Evolutionary conservation across 2,113 vertebrate genomes (phyloP), one percentile per base, ranked within the genome.

Genomic region (Arenaria interpres): DNA sequence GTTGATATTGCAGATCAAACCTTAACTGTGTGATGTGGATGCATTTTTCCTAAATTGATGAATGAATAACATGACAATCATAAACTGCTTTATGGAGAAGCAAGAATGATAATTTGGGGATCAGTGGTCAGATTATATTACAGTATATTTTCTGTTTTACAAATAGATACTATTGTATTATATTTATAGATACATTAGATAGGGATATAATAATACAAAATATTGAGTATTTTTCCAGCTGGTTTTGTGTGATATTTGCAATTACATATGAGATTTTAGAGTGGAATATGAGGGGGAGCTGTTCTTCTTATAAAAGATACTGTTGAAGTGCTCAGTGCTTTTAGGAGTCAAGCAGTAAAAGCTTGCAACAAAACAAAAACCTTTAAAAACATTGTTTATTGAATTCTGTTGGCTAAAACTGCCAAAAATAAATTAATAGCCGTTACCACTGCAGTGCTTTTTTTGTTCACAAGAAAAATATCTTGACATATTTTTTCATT

Each of bases 401-500:
- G 97, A 97, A 97, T 96, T 96, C 90, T 95, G 64, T 92, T 95
- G 76, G 95, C 96, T 96, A 96, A 97, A 98, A 95, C 93, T 97
- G 96, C 87, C 96, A 97, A 96, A 97, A 97, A 96, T 93, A 97
- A 98, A 98, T 98, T 96, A 98, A 97, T 97, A 93, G 93, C 97
- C 17, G 82, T 96, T 97, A 85, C 75, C 87, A 48, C 87, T 90
- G 75, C 89, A 86, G 54, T 85, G 90, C 74, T 97, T 95, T 97
- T 97, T 98, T 97, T 97, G 95, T 93, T 97, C 94, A 92, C 92
- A 97, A 98, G 97, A 98, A 98, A 98, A 98, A 97, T 97, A 97
- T 88, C 95, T 97, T 97, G 97, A 98, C 97, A 97, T 98, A 98
- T 98, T 98, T 98, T 98, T 98, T 98, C 96, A 98, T 96, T 97